Evolutionary conservation across 2,113 vertebrate species (phyloP), one percentile per base, ranked within the genome.

Genomic region (Daubentonia madagascariensis): DNA sequence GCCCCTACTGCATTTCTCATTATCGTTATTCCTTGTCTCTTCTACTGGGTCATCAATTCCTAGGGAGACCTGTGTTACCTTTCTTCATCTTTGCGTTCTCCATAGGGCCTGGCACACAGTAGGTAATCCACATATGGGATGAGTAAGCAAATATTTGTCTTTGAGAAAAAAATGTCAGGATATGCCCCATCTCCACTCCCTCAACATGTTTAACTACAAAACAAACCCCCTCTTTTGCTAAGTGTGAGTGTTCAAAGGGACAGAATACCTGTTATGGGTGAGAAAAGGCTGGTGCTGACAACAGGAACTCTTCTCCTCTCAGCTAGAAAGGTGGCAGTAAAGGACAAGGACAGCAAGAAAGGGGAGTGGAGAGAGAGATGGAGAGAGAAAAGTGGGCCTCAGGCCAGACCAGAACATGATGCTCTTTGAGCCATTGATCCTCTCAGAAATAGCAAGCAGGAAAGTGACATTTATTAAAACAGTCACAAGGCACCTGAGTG

Each of bases 401-500:
- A 54, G 50, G 40, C 8, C 37, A 14, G 79, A 83, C 16, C 16
- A 85, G 52, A 95, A 89, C 6, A 54, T 35, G 84, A 76, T n/a
- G 25, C 8, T 85, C 83, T 91, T 48, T 84, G 75, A 92, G 50
- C 6, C 59, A 54, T 0, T 79, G 57, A 86, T 23, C 30, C 11
- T 97, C 37, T 89, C 45, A 96, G 65, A 97, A 97, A 83, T 11
- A 93, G 35, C 61, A 96, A 86, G 48, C 16, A 54, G 25, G 25
- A 87, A 81, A 95, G 76, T 75, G 65, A 78, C 35, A 86, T 50
- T 91, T 85, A 48, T 23, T 78, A 87, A 87, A 91, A 94, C 43
- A 88, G 63, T n/a, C 73, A 80, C 9, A 92, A 75, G 87, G 61
- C 37, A 94, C 37, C 30, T 73, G 40, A 37, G 11, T 32, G 37